Base-by-base conservation (phyloP, 1,140 invertebrate genomes). In the Ephestia elutella region DNA sequence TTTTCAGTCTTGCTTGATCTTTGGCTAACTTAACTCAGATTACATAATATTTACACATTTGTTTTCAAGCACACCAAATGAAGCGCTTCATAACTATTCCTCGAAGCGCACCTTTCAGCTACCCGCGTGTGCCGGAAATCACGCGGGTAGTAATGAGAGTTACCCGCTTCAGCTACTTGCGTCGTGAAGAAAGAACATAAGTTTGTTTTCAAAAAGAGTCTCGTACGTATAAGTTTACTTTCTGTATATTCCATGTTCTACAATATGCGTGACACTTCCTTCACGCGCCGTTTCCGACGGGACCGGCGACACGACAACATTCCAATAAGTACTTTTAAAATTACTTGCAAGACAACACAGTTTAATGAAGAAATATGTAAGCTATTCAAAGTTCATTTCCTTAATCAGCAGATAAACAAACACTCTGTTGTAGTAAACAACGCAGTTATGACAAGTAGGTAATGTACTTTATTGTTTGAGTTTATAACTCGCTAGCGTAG, bases 321-420 rank as follows among this genome's bases (percentile, higher is more conserved):
- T 15, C 38, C 38, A 44, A 44, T 44, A 44, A 44, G 13, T 44
- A 15, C 38, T 44, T 44, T n/a, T 15, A 15, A 44, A 44, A 44
- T 44, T 44, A 44, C 13, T 44, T 44, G 38, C 38, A 44, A 44
- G 38, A 44, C 13, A 15, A 44, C 38, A 15, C n/a, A 3, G 1
- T 5, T 15, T 44, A 44, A 44, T 17, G n/a, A 15, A 44, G 4
- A 32, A 7, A 32, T 32, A 32, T 10, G 38, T 44, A 44, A 44
- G 13, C 32, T 28, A 28, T 28, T 28, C 25, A 38, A 38, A 38
- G 32, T 44, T 44, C 13, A 44, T 44, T 44, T 44, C 38, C 38
- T 44, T 44, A 44, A 15, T 44, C 38, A 44, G 15, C 38, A 44
- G 13, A 44, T 32, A 44, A 44, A 44, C 38, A 44, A 44, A 44